Evolutionary conservation across 2,888 invertebrate genomes (phyloP).

Genomic region (Cheilosia vernalis): DNA sequence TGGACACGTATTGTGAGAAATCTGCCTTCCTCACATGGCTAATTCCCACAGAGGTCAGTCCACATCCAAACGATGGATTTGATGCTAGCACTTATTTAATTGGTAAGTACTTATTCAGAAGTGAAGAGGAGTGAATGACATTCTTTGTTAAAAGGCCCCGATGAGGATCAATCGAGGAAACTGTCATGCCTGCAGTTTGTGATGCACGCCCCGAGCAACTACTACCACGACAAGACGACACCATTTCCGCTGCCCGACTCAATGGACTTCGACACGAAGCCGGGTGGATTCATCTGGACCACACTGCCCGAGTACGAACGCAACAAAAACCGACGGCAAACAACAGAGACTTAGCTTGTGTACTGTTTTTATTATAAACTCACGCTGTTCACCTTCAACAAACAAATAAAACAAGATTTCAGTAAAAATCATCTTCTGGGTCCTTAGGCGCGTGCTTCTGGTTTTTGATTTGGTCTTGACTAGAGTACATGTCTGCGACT

Average conservation of each 20-base stretch:
- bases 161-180: constrained; percentile 94
- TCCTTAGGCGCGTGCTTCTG: constrained; percentile 81
- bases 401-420: constrained; percentile 55
- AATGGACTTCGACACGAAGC: constrained; percentile 84
- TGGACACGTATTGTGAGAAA: constrained; percentile 96
- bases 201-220: constrained; percentile 96
- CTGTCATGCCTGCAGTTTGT: constrained; percentile 95
- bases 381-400: constrained; percentile 40
- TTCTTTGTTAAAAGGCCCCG: constrained; percentile 87
- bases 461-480: constrained; percentile 95
- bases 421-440: constrained; percentile 82
- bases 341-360: constrained; percentile 38
- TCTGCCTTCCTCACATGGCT: constrained; percentile 97
- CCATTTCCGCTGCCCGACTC: constrained; percentile 88
- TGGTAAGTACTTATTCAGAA: constrained; percentile 85
- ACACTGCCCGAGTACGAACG: constrained; percentile 83
- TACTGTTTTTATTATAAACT: constrained; percentile 21
- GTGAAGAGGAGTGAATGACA: constrained; percentile 40
- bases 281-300: constrained; percentile 88
- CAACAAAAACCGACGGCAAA: constrained; percentile 64
- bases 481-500: constrained; percentile 94
- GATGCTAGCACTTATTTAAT: constrained; percentile 95
- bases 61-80: constrained; percentile 90
- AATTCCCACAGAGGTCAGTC: constrained; percentile 92
- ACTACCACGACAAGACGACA: constrained; percentile 90